These are phyloP conservation scores for Bos taurus DNA, from an alignment of 2,113 vertebrate species.

Conservation along the genomic window DNA sequence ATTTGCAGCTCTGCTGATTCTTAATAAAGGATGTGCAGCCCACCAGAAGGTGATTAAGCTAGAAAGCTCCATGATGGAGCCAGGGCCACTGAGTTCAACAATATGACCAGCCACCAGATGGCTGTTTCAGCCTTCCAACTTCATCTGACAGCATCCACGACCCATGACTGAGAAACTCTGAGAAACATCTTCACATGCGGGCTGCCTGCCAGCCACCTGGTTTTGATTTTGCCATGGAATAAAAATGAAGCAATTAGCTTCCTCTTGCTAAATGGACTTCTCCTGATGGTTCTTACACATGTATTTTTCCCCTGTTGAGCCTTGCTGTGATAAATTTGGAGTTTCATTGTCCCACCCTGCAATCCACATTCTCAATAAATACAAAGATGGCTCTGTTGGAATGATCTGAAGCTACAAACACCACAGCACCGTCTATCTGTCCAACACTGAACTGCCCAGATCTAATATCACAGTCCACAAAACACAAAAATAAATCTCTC, in stretches of 20 bases:
- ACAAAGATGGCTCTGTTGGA: conserved; percentile 41
- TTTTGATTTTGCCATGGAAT: conserved; percentile 60
- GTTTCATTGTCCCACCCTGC: conserved; percentile 24
- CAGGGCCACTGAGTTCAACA: neutral
- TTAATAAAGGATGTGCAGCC: neutral
- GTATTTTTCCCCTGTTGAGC: conserved; percentile 38
- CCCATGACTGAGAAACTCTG: neutral
- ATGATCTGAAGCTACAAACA: conserved; percentile 37
- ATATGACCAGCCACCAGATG: conserved; percentile 37
- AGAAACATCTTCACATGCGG: conserved; percentile 50
- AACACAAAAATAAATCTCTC: conserved; percentile 7
- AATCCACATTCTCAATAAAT: conserved; percentile 59
- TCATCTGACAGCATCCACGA: neutral
- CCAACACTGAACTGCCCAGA: neutral
- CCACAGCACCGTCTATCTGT: neutral
- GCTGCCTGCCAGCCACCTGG: conserved; percentile 58
- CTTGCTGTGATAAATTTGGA: conserved; percentile 43
- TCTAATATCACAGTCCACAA: neutral
- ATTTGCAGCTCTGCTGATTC: neutral
- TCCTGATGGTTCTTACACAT: conserved; percentile 51
- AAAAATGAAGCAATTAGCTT: conserved; percentile 68
- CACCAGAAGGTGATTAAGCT: neutral
- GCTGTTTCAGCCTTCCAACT: conserved; percentile 41
- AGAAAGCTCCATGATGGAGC: neutral
- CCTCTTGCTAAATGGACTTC: conserved; percentile 65